Percentiles rank a stretch among this genome's conserved stretches.
Evolutionary conservation across 2,113 vertebrate genomes (phyloP).

Genomic region (Otis tarda): DNA sequence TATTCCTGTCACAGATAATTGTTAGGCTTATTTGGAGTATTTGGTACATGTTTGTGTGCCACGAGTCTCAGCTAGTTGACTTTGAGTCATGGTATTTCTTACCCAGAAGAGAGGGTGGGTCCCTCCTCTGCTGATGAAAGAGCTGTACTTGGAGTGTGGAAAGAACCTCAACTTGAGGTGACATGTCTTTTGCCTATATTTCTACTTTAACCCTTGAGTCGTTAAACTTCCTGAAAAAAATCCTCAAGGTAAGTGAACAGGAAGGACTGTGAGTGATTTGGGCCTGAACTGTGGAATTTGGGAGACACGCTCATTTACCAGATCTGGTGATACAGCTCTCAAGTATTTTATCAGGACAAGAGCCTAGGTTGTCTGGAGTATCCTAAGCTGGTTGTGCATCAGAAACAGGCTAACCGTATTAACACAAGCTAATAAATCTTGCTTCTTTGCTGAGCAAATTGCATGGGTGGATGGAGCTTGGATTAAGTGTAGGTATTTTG

Average conservation of each 20-base stretch:
- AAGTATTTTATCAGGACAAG: background rate
- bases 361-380: background rate
- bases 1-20: background rate
- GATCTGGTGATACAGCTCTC: background rate
- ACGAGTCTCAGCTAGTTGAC: background rate
- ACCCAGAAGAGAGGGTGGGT: background rate
- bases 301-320: background rate
- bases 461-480: background rate
- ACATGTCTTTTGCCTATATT: background rate
- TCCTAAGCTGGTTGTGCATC: background rate
- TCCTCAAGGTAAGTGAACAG: background rate
- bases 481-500: background rate
- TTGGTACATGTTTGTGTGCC: background rate
- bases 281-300: background rate
- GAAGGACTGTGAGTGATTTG: background rate
- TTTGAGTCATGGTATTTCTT: conserved; percentile 19
- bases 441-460: background rate
- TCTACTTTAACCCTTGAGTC: background rate
- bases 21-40: background rate
- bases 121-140: conserved; percentile 2
- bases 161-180: conserved; percentile 24
- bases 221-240: background rate
- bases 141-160: background rate
- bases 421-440: background rate
- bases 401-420: background rate